Evolutionary conservation across 2,888 invertebrate species (phyloP).

Genomic region (Drosophila nr. fundita): DNA sequence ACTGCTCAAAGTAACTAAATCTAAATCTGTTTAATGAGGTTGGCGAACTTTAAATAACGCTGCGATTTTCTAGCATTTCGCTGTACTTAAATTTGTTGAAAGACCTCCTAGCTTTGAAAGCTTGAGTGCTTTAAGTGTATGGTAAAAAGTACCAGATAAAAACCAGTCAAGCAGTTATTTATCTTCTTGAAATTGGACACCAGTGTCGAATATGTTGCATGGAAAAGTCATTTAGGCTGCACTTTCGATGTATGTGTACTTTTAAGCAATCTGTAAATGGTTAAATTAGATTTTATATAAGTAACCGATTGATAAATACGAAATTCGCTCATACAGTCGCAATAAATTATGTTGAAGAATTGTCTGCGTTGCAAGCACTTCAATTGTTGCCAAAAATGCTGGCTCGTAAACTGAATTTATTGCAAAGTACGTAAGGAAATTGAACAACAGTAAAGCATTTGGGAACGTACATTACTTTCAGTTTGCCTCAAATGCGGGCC

Average conservation of each 20-base stretch:
- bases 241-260: not conserved
- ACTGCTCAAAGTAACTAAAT: not conserved
- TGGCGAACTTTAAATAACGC: not conserved
- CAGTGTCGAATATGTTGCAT: not conserved
- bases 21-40: not conserved
- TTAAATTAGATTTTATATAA: not conserved
- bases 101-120: not conserved
- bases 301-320: not conserved
- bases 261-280: not conserved
- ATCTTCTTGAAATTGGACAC: not conserved
- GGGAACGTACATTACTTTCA: constrained; percentile 17
- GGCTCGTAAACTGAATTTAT: constrained; percentile 45
- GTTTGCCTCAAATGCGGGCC: constrained; percentile 24
- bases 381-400: constrained; percentile 22
- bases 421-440: constrained; percentile 36
- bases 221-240: not conserved
- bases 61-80: not conserved
- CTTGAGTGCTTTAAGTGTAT: not conserved
- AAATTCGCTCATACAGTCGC: not conserved
- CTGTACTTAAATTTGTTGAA: not conserved
- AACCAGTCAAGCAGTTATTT: not conserved
- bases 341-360: constrained; percentile 21
- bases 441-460: constrained; percentile 36
- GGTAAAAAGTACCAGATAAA: not conserved
- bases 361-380: constrained; percentile 1